Base-by-base conservation (phyloP, 2,797 vertebrate genomes). In the Steatocranus sp. region DNA sequence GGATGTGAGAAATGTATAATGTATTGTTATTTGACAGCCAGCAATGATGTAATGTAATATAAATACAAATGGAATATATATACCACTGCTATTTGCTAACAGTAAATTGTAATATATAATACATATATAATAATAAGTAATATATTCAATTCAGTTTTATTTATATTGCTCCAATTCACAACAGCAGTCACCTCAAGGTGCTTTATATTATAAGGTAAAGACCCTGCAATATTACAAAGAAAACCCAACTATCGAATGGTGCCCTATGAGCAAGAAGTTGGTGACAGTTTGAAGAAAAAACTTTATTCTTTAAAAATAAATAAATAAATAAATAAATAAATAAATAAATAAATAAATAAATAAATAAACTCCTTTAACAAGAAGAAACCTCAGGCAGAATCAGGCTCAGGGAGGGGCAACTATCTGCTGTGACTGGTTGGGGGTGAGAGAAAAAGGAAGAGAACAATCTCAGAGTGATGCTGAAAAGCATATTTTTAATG, bases 261-360 rank as follows among this genome's bases (percentile, higher is more conserved):
- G 1, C 18, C 18, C 11, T 63, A 12, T 63, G 32, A 36, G 11
- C 18, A 63, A 63, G 32, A 36, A 2, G 18, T 36, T 63, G 34
- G 18, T 20, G 18, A 36, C 32, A 36, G 58, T 63, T 12, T 8
- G 58, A 36, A 36, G 18, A 36, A 63, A 63, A 36, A 20, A 2
- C 58, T 5, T 36, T 12, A 6, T 61, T 34, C 27, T 58, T 58
- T 18, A 11, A 27, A 27, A 54, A 54, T 14, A 11, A 32, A 32
- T 30, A 5, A 34, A 8, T 32, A 34, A 34, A 34, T 34, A 34
- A 34, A 34, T 32, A 34, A 34, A 34, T 34, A 34, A 34, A 9
- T 8, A 11, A 34, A 34, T 5, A 27, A 5, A 27, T 1, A 50
- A 48, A 48, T 1, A 53, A 53, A 53, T 0, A 14, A 25, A 53